Percentiles rank a stretch among this genome's conserved stretches.
These are phyloP conservation scores for Poeciliopsis infans DNA, from an alignment of 2,797 vertebrate genomes.

Conservation along the genomic window DNA sequence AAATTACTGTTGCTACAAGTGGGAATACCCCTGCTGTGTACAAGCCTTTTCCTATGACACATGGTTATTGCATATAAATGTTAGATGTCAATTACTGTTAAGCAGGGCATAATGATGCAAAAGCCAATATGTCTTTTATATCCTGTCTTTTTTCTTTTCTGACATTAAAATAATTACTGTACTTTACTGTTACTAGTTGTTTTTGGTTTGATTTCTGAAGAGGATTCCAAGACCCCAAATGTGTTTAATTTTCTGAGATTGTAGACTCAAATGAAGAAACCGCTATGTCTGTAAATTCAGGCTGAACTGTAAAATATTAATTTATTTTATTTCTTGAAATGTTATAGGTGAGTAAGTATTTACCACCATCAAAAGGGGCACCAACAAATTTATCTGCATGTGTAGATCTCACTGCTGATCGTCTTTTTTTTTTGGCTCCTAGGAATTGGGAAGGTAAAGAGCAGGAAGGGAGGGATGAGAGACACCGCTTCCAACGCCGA, in stretches of 20 bases:
- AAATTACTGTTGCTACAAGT: neutral
- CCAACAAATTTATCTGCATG: neutral
- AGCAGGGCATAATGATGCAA: neutral
- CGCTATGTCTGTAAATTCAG: neutral
- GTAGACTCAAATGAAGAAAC: neutral
- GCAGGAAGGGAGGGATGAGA: conserved; percentile 85
- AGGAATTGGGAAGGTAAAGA: conserved; percentile 92
- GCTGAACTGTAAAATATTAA: too few species aligned
- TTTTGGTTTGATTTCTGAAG: neutral
- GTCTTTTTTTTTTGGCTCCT: neutral
- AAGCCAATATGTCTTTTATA: neutral
- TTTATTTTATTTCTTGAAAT: too few species aligned
- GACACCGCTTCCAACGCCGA: conserved; percentile 86
- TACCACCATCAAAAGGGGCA: neutral
- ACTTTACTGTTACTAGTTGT: neutral
- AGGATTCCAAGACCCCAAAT: neutral
- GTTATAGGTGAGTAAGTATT: neutral
- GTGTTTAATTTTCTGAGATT: neutral
- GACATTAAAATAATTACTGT: neutral
- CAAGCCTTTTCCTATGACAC: neutral
- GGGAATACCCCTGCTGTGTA: neutral
- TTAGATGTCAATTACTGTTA: neutral
- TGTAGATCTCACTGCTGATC: neutral
- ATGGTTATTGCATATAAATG: too few species aligned
- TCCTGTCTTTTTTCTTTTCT: neutral